These are phyloP conservation scores for Ceratina calcarata DNA, from an alignment of 1,140 invertebrate genomes.

Conservation along the genomic window DNA sequence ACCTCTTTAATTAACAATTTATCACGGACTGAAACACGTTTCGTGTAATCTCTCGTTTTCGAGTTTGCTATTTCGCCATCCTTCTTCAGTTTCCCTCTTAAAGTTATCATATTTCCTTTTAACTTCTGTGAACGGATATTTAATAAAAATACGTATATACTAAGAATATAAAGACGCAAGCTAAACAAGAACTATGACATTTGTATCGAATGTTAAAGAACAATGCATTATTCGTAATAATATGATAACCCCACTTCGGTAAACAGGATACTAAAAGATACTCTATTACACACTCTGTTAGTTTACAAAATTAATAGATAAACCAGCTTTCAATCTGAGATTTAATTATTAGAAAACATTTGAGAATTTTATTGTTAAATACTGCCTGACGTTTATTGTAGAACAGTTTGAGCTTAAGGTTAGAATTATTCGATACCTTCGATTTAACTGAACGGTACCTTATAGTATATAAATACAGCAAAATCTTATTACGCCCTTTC, in stretches of 20 bases:
- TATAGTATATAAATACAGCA: conserved; percentile 13
- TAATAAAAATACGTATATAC: background rate
- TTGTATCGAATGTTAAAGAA: background rate
- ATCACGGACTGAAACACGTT: conserved; percentile 90
- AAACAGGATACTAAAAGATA: background rate
- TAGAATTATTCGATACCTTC: conserved; percentile 10
- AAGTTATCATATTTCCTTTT: conserved; percentile 85
- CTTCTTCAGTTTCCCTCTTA: conserved; percentile 90
- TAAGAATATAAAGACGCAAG: background rate
- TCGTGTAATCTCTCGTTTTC: conserved; percentile 76
- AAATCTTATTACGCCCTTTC: background rate
- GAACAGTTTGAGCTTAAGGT: conserved; percentile 25
- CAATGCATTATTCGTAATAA: background rate
- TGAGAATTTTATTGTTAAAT: background rate
- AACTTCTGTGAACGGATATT: conserved; percentile 9
- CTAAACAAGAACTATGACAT: background rate
- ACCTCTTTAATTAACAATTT: conserved; percentile 92
- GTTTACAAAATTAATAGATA: background rate
- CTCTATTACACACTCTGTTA: background rate
- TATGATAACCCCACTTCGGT: background rate
- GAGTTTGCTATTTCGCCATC: conserved; percentile 79
- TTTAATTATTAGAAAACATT: background rate
- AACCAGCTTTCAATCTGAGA: background rate
- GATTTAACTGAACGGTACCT: conserved; percentile 1
- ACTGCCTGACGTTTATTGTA: conserved; percentile 1